Conservation (phyloP, 2,797 vertebrate genomes). For the Epinephelus malabaricus region DNA sequence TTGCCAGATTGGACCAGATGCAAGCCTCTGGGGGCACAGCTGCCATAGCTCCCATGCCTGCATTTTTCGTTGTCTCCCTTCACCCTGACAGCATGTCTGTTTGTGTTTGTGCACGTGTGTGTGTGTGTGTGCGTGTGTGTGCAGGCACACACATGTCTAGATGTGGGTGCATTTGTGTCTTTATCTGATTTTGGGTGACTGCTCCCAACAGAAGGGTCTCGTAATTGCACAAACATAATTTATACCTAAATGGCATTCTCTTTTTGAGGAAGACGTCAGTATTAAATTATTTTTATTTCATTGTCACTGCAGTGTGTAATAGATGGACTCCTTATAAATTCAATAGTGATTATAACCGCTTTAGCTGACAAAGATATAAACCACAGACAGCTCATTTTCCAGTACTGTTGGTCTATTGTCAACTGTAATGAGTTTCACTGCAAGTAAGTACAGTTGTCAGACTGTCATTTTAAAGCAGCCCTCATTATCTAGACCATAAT, state of each 20-base stretch:
- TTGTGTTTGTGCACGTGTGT: slow-evolving; percentile 26
- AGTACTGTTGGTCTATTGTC: slow-evolving; percentile 50
- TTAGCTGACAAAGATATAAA: slow-evolving; percentile 43
- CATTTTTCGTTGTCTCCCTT: slow-evolving; percentile 68
- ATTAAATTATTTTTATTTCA: slow-evolving; percentile 11
- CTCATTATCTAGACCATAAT: slow-evolving; percentile 59
- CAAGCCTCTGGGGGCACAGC: slow-evolving; percentile 79
- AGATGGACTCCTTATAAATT: slow-evolving; percentile 16
- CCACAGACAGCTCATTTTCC: slow-evolving; percentile 8
- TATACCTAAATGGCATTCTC: neutral
- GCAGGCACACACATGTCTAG: neutral
- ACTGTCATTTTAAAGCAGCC: slow-evolving; percentile 46
- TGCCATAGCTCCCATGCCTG: slow-evolving; percentile 66
- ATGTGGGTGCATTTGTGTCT: slow-evolving; percentile 29
- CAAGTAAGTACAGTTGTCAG: slow-evolving; percentile 50
- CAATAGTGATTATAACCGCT: slow-evolving; percentile 13
- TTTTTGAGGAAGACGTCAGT: slow-evolving; percentile 7
- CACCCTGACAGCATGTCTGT: slow-evolving; percentile 57
- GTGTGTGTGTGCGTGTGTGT: slow-evolving; percentile 20
- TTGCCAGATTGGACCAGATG: slow-evolving; percentile 82
- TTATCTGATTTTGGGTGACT: slow-evolving; percentile 29
- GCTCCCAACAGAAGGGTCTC: slow-evolving; percentile 13
- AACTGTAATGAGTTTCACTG: slow-evolving; percentile 55
- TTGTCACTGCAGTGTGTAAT: slow-evolving; percentile 2
- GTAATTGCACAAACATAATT: slow-evolving; percentile 24